Evolutionary conservation across 2,797 vertebrate species (phyloP).

Genomic region (Threskiornis aethiopicus): DNA sequence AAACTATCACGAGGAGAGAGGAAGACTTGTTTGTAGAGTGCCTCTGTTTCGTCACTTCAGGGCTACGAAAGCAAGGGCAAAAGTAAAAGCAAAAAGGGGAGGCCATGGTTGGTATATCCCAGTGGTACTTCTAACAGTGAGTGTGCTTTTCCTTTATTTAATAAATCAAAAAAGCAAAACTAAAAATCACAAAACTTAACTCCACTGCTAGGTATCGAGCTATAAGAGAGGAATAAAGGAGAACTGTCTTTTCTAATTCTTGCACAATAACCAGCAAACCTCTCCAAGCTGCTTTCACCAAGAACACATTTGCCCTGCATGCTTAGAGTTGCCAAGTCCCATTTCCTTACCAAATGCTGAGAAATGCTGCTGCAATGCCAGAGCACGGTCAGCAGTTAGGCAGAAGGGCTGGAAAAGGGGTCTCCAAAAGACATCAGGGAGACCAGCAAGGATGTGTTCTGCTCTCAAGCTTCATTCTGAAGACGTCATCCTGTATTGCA

Average conservation of each 20-base stretch:
- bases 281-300: not conserved
- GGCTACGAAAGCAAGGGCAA: not conserved
- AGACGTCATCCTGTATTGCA: not conserved
- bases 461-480: not conserved
- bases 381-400: not conserved
- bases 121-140: not conserved
- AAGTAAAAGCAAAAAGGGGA: not conserved
- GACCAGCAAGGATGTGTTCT: not conserved
- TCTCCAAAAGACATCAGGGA: not conserved
- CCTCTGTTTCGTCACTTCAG: not conserved
- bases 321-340: not conserved
- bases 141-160: not conserved
- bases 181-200: not conserved
- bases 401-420: not conserved
- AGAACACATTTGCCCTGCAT: not conserved
- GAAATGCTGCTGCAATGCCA: not conserved
- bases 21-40: not conserved
- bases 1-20: not conserved
- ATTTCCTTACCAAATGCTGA: not conserved
- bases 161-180: not conserved
- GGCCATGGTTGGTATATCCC: fast-evolving
- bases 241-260: not conserved
- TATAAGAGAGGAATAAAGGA: not conserved
- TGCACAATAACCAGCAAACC: not conserved
- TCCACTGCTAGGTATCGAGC: not conserved